Evolutionary conservation across 2,888 invertebrate genomes (phyloP), one percentile per base, ranked within the genome.

Genomic region (Ochropleura leucogaster): DNA sequence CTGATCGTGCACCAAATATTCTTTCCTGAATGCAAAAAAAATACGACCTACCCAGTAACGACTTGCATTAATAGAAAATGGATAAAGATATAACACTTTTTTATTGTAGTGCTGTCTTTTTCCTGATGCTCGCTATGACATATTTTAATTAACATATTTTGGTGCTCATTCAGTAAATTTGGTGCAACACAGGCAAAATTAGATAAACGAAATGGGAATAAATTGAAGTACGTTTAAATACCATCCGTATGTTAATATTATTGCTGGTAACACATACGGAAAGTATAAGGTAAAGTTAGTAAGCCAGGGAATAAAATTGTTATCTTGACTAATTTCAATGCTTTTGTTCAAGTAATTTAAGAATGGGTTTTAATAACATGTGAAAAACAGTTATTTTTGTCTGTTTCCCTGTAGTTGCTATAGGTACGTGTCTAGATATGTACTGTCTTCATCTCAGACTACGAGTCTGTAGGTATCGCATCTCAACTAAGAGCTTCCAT

Each of bases 401-500:
- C 7, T 14, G 60, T 18, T 42, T 60, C n/a, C 10, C 6, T n/a
- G 60, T 9, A 40, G 8, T 9, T 40, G 40, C 40, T 59, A 0
- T 46, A 20, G 14, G 6, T 49, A 51, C 18, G 4, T 14, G 30
- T 20, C 16, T 4, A 65, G 16, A 55, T 20, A 12, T 47, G 0
- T 60, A n/a, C n/a, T 42, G 18, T 8, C 12, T 2, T 46, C 40
- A 62, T 51, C 30, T 4, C 42, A 46, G 16, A 30, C 18, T 46
- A 40, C 4, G 14, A 47, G 18, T 42, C 42, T 76, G n/a, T 30
- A 18, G n/a, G 12, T 53, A 79, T 44, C 20, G 3, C 67, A 18
- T 55, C 49, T 64, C 40, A 47, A 18, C 51, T 53, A 68, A 57
- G 30, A 80, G 64, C 74, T 62, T 71, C 62, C 47, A 60, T 65